These are phyloP conservation scores for Halocynthia roretzi DNA, from an alignment of 23 tunicate genomes.

Conservation along the genomic window DNA sequence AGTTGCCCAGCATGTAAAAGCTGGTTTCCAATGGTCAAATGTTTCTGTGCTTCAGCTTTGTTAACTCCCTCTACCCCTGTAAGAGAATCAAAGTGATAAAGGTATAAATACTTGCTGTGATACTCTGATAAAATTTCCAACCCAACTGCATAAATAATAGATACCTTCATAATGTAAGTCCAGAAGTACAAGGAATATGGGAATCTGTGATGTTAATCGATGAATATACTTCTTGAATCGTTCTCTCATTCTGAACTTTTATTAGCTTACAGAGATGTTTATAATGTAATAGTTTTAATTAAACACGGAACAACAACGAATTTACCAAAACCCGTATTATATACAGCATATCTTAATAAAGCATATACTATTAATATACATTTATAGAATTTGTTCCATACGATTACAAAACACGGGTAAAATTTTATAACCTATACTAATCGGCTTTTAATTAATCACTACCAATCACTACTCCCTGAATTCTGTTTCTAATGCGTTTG, in stretches of 20 bases:
- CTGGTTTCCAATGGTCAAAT: constrained; percentile 69
- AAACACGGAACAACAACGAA: too few relatives aligned
- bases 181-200: constrained; percentile 54
- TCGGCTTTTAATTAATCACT: too few relatives aligned
- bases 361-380: too few relatives aligned
- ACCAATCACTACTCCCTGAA: too few relatives aligned
- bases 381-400: too few relatives aligned
- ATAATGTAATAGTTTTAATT: too few relatives aligned
- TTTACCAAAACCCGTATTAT: too few relatives aligned
- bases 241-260: constrained; percentile 7
- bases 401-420: too few relatives aligned
- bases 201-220: constrained; percentile 43
- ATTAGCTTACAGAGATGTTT: too few relatives aligned
- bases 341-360: too few relatives aligned
- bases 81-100: neutral
- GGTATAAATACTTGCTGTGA: neutral
- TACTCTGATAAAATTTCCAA: neutral
- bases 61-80: constrained; percentile 56
- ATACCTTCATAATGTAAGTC: constrained; percentile 82
- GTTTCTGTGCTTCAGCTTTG: constrained; percentile 66
- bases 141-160: neutral
- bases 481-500: too few relatives aligned
- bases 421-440: too few relatives aligned
- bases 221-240: constrained; percentile 9
- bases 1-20: constrained; percentile 87